Percentiles rank a stretch among this genome's conserved stretches.
Conservation (phyloP, 2,113 vertebrate species). For the Laticauda colubrina region DNA sequence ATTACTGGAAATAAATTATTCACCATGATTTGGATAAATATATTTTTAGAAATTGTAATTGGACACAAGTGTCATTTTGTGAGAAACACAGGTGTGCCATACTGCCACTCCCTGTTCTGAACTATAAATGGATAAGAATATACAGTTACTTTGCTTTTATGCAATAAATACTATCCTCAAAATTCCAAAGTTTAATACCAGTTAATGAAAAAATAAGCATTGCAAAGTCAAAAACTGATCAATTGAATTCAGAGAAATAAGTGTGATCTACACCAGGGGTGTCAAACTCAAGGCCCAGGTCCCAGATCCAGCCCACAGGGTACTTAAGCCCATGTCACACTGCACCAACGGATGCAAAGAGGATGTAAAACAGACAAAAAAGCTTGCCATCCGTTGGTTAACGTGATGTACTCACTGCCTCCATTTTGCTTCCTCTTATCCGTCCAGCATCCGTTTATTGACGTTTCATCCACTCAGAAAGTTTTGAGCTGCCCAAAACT, state of each 20-base stretch:
- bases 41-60: background rate
- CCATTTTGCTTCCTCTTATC: too few species aligned
- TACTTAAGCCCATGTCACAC: too few species aligned
- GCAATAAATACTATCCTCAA: background rate
- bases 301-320: too few species aligned
- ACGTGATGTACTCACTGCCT: too few species aligned
- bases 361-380: too few species aligned
- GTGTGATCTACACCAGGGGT: background rate
- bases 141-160: background rate
- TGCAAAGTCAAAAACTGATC: background rate
- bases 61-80: background rate
- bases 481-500: too few species aligned
- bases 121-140: background rate
- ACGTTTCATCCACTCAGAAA: too few species aligned
- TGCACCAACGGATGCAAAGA: too few species aligned
- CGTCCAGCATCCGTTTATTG: too few species aligned
- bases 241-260: background rate
- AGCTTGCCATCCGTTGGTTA: too few species aligned
- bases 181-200: background rate
- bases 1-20: background rate
- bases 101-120: background rate
- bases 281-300: too few species aligned
- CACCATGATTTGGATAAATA: background rate
- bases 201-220: too few species aligned
- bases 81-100: background rate